phyloP scores from a whole-genome alignment of 2,113 vertebrate genomes.

The Polypterus senegalus region DNA sequence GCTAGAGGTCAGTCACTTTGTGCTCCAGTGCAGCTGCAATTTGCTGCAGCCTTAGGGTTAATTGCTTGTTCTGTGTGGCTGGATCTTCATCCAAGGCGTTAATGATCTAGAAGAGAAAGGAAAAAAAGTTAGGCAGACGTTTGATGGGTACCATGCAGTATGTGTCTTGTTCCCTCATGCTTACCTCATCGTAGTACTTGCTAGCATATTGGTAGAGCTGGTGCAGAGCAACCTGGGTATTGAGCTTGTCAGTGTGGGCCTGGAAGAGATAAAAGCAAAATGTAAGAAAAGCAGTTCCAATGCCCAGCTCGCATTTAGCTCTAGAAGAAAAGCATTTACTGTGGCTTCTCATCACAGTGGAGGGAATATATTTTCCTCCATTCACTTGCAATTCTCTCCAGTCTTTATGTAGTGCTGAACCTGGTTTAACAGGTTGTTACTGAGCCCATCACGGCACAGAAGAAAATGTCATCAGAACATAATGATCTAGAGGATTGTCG shows the following conservation, averaged over 20 bases:
- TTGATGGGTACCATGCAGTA: neutral
- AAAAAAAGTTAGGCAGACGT: neutral
- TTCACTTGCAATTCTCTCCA: too few species aligned
- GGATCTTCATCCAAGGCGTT: conserved; percentile 87
- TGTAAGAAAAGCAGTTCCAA: too few species aligned
- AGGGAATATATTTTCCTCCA: too few species aligned
- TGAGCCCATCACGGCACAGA: too few species aligned
- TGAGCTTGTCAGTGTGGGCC: conserved; percentile 91
- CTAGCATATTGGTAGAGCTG: conserved; percentile 95
- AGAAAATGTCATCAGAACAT: too few species aligned
- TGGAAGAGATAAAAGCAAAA: conserved; percentile 32
- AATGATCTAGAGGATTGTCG: too few species aligned
- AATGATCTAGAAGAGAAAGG: conserved; percentile 67
- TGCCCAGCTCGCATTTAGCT: too few species aligned
- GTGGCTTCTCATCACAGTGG: too few species aligned
- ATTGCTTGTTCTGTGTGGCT: conserved; percentile 92
- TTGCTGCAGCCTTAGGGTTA: conserved; percentile 90
- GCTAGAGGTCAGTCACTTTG: conserved; percentile 96
- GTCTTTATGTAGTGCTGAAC: too few species aligned
- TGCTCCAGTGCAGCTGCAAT: conserved; percentile 89
- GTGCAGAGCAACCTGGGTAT: conserved; percentile 87
- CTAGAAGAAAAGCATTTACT: too few species aligned
- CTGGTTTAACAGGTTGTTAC: too few species aligned
- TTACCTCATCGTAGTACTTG: conserved; percentile 96
- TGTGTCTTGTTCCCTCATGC: conserved; percentile 16